Evolutionary conservation across 1,140 invertebrate species (phyloP).

Genomic region (Adelges cooleyi): DNA sequence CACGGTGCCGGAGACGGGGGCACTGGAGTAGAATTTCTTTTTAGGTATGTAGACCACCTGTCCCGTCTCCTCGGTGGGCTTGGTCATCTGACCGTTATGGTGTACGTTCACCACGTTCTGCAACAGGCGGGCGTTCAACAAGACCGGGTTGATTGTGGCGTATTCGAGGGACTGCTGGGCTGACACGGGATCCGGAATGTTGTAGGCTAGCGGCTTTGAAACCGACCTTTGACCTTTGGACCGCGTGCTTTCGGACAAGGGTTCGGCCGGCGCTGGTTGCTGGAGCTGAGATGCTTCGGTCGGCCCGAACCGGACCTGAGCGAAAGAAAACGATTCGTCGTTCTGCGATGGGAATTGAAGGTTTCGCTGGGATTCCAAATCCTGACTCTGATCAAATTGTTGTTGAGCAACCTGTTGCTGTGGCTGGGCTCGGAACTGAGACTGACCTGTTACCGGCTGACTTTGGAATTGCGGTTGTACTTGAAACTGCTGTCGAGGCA

Average conservation of each 20-base stretch:
- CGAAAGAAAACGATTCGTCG: slow-evolving; percentile 1
- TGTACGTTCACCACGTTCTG: background rate
- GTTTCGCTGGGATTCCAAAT: slow-evolving; percentile 12
- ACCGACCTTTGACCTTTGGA: slow-evolving; percentile 7
- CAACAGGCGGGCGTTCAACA: background rate
- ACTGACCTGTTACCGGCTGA: background rate
- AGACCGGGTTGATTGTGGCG: background rate
- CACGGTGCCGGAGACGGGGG: background rate
- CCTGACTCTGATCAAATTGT: background rate
- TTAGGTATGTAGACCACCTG: slow-evolving; percentile 7
- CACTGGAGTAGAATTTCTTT: background rate
- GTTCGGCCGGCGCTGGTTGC: background rate
- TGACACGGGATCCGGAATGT: background rate
- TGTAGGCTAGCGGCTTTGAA: background rate
- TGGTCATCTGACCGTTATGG: background rate
- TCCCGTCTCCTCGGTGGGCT: background rate
- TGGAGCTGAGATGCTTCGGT: too few species aligned
- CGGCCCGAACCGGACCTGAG: background rate
- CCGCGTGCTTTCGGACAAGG: background rate
- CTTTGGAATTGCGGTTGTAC: background rate
- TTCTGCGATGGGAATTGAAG: background rate
- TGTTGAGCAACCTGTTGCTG: background rate
- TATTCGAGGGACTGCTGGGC: background rate
- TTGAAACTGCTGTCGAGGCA: background rate
- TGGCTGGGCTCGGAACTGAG: background rate